A percentile compares a stretch with the other conserved stretches of the same genome.
These are phyloP conservation scores for Meleagris gallopavo DNA, from an alignment of 2,113 vertebrate species.

Conservation along the genomic window DNA sequence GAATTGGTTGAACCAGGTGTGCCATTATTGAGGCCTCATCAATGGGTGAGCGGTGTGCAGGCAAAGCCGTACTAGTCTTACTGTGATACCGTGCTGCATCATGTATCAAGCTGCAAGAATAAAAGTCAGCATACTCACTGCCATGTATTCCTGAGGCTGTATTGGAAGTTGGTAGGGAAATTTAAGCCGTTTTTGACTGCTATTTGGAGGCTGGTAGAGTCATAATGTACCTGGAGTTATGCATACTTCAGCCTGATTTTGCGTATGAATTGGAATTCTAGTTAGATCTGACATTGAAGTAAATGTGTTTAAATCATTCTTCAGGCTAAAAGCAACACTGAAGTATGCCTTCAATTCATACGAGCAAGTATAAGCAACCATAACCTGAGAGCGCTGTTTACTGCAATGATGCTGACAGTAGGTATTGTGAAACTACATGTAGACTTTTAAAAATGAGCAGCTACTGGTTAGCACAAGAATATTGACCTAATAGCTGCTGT, in stretches of 20 bases:
- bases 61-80: background rate
- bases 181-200: background rate
- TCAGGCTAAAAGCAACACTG: background rate
- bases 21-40: background rate
- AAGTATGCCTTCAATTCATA: background rate
- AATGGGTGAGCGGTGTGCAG: background rate
- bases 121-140: background rate
- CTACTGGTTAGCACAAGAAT: background rate
- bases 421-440: background rate
- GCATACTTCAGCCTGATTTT: background rate
- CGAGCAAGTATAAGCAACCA: background rate
- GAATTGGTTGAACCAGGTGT: background rate
- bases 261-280: background rate
- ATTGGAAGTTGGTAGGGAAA: background rate
- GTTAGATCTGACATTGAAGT: background rate
- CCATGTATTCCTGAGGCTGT: background rate
- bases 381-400: background rate
- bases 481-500: background rate
- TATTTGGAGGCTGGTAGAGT: background rate
- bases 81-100: background rate
- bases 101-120: background rate
- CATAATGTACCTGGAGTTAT: background rate
- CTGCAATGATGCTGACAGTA: background rate
- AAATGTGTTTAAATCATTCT: background rate
- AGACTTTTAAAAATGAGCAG: background rate